These are phyloP conservation scores for Promerops cafer DNA, from an alignment of 2,113 vertebrate genomes.

Conservation along the genomic window DNA sequence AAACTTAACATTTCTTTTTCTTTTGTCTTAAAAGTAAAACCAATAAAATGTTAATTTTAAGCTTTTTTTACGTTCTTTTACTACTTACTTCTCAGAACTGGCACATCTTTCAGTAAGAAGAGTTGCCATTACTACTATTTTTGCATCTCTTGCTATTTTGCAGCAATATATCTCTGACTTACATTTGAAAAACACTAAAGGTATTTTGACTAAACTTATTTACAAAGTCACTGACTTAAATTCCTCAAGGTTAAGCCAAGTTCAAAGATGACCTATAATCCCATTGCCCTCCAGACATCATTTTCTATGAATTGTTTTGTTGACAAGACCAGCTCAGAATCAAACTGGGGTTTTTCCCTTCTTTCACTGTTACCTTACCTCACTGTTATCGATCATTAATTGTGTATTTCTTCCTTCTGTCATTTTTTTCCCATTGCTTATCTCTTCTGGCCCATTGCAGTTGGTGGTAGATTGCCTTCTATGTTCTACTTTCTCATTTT, in stretches of 20 bases:
- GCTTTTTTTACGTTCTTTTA: background rate
- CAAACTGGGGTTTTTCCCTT: background rate
- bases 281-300: background rate
- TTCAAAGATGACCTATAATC: background rate
- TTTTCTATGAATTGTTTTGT: background rate
- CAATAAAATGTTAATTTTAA: background rate
- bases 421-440: background rate
- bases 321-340: background rate
- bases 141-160: background rate
- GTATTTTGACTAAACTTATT: background rate
- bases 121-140: background rate
- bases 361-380: background rate
- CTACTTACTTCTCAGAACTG: background rate
- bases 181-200: background rate
- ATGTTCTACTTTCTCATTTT: no score
- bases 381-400: background rate
- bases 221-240: background rate
- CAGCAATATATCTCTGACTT: background rate
- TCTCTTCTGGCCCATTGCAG: background rate
- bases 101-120: background rate
- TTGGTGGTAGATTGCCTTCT: background rate
- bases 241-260: background rate
- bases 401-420: background rate
- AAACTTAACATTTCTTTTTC: background rate
- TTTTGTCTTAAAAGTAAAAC: background rate